A percentile compares a stretch with the other conserved stretches of the same genome.
Conservation (phyloP, 2,113 vertebrate species). For the Ptilorrhoa leucosticta region DNA sequence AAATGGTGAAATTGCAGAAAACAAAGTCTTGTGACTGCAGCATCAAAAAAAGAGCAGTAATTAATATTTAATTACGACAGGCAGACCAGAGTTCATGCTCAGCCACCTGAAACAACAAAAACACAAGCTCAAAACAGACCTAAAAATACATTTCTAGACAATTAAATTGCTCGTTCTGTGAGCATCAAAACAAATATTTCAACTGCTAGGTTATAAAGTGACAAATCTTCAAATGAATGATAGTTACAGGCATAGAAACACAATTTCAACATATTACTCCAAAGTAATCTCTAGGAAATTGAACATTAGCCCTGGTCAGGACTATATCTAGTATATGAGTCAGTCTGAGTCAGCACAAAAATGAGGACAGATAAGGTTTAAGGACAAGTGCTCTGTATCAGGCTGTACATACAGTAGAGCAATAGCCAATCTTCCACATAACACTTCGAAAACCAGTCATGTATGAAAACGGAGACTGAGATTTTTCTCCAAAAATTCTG, state of each 20-base stretch:
- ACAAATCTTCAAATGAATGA: conserved; percentile 5
- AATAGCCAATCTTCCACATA: background rate
- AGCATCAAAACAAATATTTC: background rate
- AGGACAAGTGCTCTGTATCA: background rate
- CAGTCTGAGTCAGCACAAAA: conserved; percentile 9
- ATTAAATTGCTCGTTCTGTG: background rate
- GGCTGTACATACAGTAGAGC: background rate
- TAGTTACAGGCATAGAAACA: background rate
- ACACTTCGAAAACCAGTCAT: background rate
- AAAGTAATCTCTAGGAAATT: background rate
- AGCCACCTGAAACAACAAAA: background rate
- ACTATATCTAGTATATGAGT: background rate
- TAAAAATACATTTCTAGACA: background rate
- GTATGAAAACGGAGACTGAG: background rate
- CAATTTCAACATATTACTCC: background rate
- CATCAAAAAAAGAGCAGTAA: background rate
- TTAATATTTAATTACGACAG: background rate
- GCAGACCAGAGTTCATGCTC: background rate
- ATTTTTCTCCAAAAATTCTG: background rate
- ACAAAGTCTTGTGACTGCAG: background rate
- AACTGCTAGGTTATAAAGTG: background rate
- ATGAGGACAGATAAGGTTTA: background rate
- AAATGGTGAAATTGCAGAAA: background rate
- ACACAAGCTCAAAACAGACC: background rate
- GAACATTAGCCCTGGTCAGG: background rate